These are phyloP conservation scores for Macrophya annulata DNA, from an alignment of 2,888 invertebrate species.

Conservation along the genomic window DNA sequence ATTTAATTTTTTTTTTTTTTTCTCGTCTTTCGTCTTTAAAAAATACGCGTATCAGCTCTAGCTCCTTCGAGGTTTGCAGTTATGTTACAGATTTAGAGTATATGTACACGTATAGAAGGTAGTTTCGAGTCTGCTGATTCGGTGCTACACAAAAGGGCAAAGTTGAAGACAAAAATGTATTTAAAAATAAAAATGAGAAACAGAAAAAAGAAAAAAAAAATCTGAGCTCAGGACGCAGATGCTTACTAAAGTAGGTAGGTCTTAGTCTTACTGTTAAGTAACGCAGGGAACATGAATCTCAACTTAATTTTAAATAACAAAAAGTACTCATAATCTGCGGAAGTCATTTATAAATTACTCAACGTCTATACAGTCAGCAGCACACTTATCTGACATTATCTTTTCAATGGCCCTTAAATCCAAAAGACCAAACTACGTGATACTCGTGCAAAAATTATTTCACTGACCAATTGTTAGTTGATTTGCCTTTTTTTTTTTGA, in stretches of 20 bases:
- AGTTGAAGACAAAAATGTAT: not conserved
- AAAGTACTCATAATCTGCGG: slow-evolving; percentile 6
- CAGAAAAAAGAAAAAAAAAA: not conserved
- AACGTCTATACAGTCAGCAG: not conserved
- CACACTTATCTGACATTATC: not conserved
- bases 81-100: not conserved
- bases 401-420: not conserved
- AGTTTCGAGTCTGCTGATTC: not conserved
- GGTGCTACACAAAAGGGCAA: not conserved
- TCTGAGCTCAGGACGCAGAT: not conserved
- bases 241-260: slow-evolving; percentile 20
- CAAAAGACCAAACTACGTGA: not conserved
- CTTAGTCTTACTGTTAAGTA: slow-evolving; percentile 14
- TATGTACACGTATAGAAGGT: slow-evolving; percentile 10
- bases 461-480: not conserved
- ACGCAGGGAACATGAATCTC: not conserved
- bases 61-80: not conserved
- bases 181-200: not conserved
- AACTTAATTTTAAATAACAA: not conserved
- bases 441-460: not conserved
- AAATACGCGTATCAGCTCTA: not conserved
- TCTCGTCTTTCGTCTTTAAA: not conserved
- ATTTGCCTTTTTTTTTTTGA: not conserved
- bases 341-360: not conserved
- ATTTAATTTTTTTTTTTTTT: slow-evolving; percentile 2